phyloP scores from a whole-genome alignment of 2,797 vertebrate genomes.

The Bryconaethiops microstoma region DNA sequence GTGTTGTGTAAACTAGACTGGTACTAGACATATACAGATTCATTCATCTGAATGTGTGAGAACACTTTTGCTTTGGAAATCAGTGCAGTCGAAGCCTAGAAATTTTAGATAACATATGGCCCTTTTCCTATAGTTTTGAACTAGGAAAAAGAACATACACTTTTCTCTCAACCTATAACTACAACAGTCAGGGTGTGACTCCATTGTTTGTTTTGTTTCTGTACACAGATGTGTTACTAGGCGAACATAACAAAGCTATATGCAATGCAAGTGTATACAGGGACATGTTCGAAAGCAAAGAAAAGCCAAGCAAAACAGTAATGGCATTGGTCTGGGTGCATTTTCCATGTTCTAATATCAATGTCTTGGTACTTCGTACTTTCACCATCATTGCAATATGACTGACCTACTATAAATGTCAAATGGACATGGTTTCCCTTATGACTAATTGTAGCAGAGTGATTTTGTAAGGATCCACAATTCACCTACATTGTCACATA shows the following conservation, averaged over 20 bases:
- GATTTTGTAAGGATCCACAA: background rate
- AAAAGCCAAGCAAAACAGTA: background rate
- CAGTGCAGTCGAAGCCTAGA: background rate
- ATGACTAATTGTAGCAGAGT: background rate
- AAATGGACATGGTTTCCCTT: background rate
- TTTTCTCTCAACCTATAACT: background rate
- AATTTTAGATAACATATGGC: background rate
- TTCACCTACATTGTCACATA: background rate
- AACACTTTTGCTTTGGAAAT: background rate
- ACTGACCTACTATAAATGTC: background rate
- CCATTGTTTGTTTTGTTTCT: background rate
- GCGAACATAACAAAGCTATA: background rate
- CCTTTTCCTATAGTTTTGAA: background rate
- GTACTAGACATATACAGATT: background rate
- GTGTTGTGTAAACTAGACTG: conserved; percentile 24
- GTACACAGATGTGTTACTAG: background rate
- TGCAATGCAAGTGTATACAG: background rate
- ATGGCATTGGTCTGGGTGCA: background rate
- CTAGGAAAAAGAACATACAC: too few species aligned
- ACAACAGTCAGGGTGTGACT: background rate
- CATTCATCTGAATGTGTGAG: background rate
- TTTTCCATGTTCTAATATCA: background rate
- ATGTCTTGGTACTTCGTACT: background rate
- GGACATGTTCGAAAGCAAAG: background rate
- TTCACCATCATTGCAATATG: background rate